Evolutionary conservation across 2,797 vertebrate species (phyloP).

Genomic region (Margarornis squamiger): DNA sequence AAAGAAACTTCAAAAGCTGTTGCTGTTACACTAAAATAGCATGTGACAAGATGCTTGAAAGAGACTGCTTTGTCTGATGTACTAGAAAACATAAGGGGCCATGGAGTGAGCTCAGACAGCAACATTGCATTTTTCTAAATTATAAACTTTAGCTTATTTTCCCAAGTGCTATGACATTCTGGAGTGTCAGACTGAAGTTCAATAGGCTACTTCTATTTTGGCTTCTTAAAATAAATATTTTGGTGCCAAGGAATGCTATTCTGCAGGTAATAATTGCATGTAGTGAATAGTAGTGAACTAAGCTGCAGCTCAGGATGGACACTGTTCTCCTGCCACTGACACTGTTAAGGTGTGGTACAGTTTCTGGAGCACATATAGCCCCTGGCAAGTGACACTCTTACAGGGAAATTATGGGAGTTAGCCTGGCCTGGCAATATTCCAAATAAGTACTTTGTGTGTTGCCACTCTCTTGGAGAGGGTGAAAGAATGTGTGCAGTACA

Average conservation of each 20-base stretch:
- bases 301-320: not conserved
- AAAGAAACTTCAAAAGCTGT: not conserved
- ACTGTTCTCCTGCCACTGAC: fast-evolving
- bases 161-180: not conserved
- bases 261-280: not conserved
- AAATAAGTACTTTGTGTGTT: not conserved
- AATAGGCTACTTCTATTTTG: not conserved
- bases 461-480: not conserved
- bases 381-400: not conserved
- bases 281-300: not conserved
- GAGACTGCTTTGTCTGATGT: not conserved
- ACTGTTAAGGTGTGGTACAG: not conserved
- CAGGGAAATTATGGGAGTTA: not conserved
- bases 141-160: not conserved
- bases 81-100: not conserved
- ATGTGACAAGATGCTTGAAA: not conserved
- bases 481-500: fast-evolving
- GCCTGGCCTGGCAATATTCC: not conserved
- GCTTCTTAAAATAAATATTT: not conserved
- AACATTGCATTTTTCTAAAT: not conserved
- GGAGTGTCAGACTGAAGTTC: not conserved
- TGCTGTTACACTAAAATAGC: not conserved
- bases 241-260: not conserved
- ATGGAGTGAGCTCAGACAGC: not conserved
- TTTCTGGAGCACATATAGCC: not conserved